Evolutionary conservation across 2,113 vertebrate genomes (phyloP).

Genomic region (Trinectes maculatus): DNA sequence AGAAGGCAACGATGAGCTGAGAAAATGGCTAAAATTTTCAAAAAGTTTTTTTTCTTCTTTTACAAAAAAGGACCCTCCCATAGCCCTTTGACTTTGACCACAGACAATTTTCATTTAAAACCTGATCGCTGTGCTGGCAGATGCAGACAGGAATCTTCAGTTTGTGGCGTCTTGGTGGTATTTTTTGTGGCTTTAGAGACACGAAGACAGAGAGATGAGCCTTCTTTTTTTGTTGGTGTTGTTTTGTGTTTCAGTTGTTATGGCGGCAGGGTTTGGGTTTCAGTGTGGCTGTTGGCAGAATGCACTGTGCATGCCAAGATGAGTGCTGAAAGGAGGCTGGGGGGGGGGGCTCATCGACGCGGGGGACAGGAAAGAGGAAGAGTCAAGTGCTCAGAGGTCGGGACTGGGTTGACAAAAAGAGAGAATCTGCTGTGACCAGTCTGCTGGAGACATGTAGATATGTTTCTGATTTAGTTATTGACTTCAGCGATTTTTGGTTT

Average conservation of each 20-base stretch:
- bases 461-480: constrained; percentile 9
- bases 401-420: constrained; percentile 33
- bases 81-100: constrained; percentile 80
- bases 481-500: not conserved
- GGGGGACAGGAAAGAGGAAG: constrained; percentile 37
- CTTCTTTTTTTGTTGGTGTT: constrained; percentile 20
- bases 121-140: constrained; percentile 54
- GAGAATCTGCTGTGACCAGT: constrained; percentile 34
- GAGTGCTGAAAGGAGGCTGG: constrained; percentile 12
- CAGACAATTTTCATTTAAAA: constrained; percentile 50
- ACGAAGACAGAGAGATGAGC: constrained; percentile 42
- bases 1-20: constrained; percentile 80
- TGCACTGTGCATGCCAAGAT: constrained; percentile 59
- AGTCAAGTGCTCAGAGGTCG: constrained; percentile 46
- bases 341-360: not conserved
- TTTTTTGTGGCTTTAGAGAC: constrained; percentile 43
- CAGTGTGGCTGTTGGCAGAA: constrained; percentile 65
- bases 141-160: constrained; percentile 59
- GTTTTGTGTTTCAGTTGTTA: constrained; percentile 31
- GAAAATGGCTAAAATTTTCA: constrained; percentile 74
- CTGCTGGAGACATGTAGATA: constrained; percentile 44
- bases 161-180: constrained; percentile 34
- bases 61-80: constrained; percentile 70
- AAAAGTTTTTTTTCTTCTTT: constrained; percentile 58
- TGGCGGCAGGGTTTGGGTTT: constrained; percentile 47